A percentile compares a stretch with the other conserved stretches of the same genome.
phyloP scores from a whole-genome alignment of 2,888 invertebrate species.

The Diadegma fenestrale region DNA sequence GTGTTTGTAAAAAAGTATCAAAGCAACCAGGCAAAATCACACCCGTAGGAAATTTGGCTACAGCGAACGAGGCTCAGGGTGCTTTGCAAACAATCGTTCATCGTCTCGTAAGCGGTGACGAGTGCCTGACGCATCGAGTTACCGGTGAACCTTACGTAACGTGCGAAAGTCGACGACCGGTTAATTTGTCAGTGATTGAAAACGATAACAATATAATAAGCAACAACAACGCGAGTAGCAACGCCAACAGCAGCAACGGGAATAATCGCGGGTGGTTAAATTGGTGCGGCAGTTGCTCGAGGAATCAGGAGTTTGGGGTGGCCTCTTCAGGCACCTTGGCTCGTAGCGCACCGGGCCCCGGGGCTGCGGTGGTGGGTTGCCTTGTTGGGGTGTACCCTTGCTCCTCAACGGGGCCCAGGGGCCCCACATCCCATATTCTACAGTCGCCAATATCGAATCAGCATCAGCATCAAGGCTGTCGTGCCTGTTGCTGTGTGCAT shows the following conservation, averaged over 20 bases:
- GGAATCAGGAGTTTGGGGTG: conserved; percentile 78
- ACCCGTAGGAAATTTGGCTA: conserved; percentile 76
- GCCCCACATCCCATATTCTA: conserved; percentile 79
- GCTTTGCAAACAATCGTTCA: conserved; percentile 54
- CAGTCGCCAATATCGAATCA: conserved; percentile 68
- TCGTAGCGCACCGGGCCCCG: conserved; percentile 83
- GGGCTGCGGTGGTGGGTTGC: conserved; percentile 84
- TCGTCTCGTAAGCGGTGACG: conserved; percentile 43
- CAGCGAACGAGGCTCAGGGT: conserved; percentile 75
- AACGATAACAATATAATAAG: conserved; percentile 60
- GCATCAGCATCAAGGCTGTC: conserved; percentile 78
- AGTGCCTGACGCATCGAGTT: conserved; percentile 12
- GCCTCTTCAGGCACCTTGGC: conserved; percentile 81
- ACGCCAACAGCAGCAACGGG: conserved; percentile 19
- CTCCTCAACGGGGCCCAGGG: conserved; percentile 83
- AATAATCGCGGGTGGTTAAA: conserved; percentile 76
- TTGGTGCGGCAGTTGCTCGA: conserved; percentile 78
- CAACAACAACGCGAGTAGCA: conserved; percentile 27
- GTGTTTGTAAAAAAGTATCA: conserved; percentile 37
- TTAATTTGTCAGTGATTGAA: neutral
- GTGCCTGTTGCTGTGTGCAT: conserved; percentile 83
- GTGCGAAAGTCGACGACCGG: conserved; percentile 18
- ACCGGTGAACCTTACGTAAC: conserved; percentile 21
- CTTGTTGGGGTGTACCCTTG: conserved; percentile 84
- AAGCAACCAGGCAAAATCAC: conserved; percentile 78